Percentiles rank a stretch among this genome's conserved stretches.
Conservation (phyloP, 2,113 vertebrate genomes). For the Nyctibius bracteatus region DNA sequence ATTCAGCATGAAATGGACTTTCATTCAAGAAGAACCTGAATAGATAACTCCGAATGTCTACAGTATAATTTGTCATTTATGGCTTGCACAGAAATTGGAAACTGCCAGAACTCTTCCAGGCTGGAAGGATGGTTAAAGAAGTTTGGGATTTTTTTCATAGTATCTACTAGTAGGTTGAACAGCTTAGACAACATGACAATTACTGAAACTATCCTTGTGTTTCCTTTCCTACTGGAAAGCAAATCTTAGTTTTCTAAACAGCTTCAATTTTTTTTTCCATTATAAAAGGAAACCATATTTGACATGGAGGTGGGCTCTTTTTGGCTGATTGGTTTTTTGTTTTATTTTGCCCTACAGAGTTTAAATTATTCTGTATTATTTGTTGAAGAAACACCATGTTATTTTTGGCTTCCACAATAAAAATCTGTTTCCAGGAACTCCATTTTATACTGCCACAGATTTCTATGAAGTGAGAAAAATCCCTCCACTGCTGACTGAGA, state of each 20-base stretch:
- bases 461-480: not conserved
- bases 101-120: not conserved
- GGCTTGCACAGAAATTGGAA: not conserved
- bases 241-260: not conserved
- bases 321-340: not conserved
- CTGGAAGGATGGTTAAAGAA: not conserved
- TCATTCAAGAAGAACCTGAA: not conserved
- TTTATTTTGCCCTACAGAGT: not conserved
- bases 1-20: not conserved
- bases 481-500: not conserved
- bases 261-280: not conserved
- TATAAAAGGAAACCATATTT: not conserved
- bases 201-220: not conserved
- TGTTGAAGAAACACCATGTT: not conserved
- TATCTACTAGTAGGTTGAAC: not conserved
- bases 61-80: not conserved
- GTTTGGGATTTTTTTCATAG: fast-evolving
- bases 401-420: not conserved
- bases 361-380: not conserved
- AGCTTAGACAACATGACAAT: not conserved
- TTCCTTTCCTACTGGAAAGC: not conserved
- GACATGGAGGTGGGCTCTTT: not conserved
- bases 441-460: not conserved
- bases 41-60: not conserved
- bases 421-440: not conserved